Percentiles rank a stretch among this genome's conserved stretches.
Evolutionary conservation across 2,797 vertebrate species (phyloP).

Genomic region (Psittacula derbiana): DNA sequence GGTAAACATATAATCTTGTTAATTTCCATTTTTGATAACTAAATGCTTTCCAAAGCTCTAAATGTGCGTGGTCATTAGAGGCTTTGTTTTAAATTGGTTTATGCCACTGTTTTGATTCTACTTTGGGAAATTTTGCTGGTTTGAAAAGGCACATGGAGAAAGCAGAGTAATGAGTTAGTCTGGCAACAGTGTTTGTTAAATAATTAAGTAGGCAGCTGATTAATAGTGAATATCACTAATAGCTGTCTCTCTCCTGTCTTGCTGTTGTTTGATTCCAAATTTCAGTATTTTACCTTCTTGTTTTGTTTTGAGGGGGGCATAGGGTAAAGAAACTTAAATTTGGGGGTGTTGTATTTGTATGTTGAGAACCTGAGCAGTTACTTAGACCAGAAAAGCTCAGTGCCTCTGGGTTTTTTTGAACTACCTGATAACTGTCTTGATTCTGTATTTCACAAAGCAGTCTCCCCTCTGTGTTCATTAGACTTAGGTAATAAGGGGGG

Average conservation of each 20-base stretch:
- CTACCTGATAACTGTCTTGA: neutral
- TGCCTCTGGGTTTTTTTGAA: neutral
- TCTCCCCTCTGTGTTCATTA: neutral
- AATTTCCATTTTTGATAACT: neutral
- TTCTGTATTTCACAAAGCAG: neutral
- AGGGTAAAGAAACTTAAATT: neutral
- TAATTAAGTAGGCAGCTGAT: neutral
- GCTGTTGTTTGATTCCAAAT: neutral
- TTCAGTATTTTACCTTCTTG: neutral
- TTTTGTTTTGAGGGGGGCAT: neutral
- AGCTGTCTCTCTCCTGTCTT: neutral
- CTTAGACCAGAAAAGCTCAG: neutral
- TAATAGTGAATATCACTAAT: neutral
- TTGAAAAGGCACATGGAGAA: neutral
- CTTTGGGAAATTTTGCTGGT: rapidly evolving
- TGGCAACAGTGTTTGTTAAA: neutral
- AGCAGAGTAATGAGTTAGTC: neutral
- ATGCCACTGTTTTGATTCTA: neutral
- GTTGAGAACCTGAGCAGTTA: neutral
- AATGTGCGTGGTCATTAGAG: neutral
- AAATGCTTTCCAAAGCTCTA: neutral
- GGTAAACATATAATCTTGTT: neutral
- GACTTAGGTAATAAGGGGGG: neutral
- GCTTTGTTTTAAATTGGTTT: neutral
- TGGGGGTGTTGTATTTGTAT: neutral